A percentile compares a stretch with the other conserved stretches of the same genome.
phyloP scores from a whole-genome alignment of 35 echinoderm and acorn worm species.

The Lytechinus variegatus region DNA sequence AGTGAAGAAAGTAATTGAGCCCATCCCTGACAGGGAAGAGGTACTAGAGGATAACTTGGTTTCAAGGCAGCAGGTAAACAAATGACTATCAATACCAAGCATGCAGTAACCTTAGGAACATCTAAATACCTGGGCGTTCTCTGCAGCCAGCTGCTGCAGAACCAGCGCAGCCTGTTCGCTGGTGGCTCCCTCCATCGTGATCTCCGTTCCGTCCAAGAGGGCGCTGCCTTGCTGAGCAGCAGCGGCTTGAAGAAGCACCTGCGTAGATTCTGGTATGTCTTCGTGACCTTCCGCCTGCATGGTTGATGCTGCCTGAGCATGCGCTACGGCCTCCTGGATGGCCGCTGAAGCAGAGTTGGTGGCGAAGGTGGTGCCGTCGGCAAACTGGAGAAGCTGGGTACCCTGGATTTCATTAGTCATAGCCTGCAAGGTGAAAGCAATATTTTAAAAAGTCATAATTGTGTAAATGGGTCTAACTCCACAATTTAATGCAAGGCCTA shows the following conservation, averaged over 20 bases:
- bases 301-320: slow-evolving; percentile 58
- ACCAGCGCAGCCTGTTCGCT: slow-evolving; percentile 91
- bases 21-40: no score
- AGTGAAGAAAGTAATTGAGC: no score
- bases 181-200: slow-evolving; percentile 76
- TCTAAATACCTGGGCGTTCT: slow-evolving; percentile 73
- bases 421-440: slow-evolving; percentile 26
- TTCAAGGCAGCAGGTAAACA: no score
- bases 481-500: no score
- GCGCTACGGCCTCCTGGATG: slow-evolving; percentile 66
- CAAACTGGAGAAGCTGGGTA: slow-evolving; percentile 68
- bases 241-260: slow-evolving; percentile 73
- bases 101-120: background rate
- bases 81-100: no score
- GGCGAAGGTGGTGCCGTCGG: slow-evolving; percentile 49
- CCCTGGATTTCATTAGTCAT: slow-evolving; percentile 68
- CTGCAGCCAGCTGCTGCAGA: slow-evolving; percentile 75
- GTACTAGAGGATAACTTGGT: no score
- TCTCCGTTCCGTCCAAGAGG: slow-evolving; percentile 60
- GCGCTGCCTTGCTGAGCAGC: slow-evolving; percentile 52
- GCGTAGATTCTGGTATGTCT: slow-evolving; percentile 46
- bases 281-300: background rate
- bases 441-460: background rate
- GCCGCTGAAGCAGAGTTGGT: slow-evolving; percentile 66
- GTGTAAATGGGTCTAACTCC: no score